A percentile compares a stretch with the other conserved stretches of the same genome.
These are phyloP conservation scores for Vimba vimba DNA, from an alignment of 2,113 vertebrate species.

Conservation along the genomic window DNA sequence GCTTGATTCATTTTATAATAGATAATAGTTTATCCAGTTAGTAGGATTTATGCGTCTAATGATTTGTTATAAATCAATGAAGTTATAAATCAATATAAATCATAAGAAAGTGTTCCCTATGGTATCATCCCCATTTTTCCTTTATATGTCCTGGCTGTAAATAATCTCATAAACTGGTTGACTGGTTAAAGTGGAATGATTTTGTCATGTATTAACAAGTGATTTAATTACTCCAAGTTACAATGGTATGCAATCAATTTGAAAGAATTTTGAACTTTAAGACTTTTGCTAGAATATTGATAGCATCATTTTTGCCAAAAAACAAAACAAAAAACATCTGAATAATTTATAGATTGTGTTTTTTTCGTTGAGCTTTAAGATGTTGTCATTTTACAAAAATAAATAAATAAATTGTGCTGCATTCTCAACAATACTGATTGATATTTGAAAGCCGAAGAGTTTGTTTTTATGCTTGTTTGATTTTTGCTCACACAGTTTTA, in stretches of 20 bases:
- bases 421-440: background rate
- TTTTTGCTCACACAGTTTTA: slow-evolving; percentile 1
- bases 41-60: background rate
- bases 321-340: background rate
- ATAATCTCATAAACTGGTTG: background rate
- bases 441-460: slow-evolving; percentile 8
- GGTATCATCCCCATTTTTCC: background rate
- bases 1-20: background rate
- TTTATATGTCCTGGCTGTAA: background rate
- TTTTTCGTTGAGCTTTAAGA: background rate
- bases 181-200: background rate
- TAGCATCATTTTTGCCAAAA: no score
- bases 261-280: background rate
- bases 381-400: background rate
- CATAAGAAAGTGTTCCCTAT: background rate
- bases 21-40: background rate
- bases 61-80: background rate
- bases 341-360: background rate
- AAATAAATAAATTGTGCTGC: background rate
- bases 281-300: no score
- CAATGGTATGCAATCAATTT: background rate
- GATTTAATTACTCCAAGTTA: background rate
- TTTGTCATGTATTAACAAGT: background rate
- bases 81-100: no score
- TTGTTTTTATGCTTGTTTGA: background rate